Evolutionary conservation across 1,140 invertebrate genomes (phyloP), one percentile per base, ranked within the genome.

Genomic region (Polypedilum vanderplanki): DNA sequence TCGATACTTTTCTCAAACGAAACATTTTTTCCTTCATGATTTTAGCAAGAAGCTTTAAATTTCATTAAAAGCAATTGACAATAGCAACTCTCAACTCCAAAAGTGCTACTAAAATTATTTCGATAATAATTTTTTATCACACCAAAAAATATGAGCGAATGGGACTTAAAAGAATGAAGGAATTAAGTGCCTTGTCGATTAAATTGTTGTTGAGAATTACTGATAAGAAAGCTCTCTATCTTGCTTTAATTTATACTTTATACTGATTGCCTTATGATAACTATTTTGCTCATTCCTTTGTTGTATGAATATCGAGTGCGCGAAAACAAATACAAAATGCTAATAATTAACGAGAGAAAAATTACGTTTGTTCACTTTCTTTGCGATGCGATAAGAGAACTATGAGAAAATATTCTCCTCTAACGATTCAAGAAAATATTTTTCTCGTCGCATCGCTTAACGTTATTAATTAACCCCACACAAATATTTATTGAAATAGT

Each of bases 401-500:
- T 33, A 33, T 33, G 24, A 33, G 24, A 33, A 33, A 33, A 33
- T 33, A 33, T 33, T 33, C 24, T 33, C 1, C 24, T 33, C 24
- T 33, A 33, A 33, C 24, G 5, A 33, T 33, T 33, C 24, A 33
- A 33, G 24, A 33, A 33, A 33, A n/a, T 57, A 4, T 57, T 57
- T 8, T 57, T 15, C 10, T 15, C 10, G 12, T 15, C 12, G 3
- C 8, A 12, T 57, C 46, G 46, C 12, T 12, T 57, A 3, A 15
- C 46, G 46, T 12, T n/a, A 15, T n/a, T 57, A 57, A 57, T 57
- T 57, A 57, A n/a, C 46, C 9, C 12, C 46, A n/a, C 12, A 57
- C 46, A 57, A 57, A 57, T 57, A 57, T 57, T 57, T 57, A 57
- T 57, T 57, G 12, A 57, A 57, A n/a, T 57, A 57, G n/a, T 57